These are phyloP conservation scores for Spheniscus humboldti DNA, from an alignment of 2,797 vertebrate species.

Conservation along the genomic window DNA sequence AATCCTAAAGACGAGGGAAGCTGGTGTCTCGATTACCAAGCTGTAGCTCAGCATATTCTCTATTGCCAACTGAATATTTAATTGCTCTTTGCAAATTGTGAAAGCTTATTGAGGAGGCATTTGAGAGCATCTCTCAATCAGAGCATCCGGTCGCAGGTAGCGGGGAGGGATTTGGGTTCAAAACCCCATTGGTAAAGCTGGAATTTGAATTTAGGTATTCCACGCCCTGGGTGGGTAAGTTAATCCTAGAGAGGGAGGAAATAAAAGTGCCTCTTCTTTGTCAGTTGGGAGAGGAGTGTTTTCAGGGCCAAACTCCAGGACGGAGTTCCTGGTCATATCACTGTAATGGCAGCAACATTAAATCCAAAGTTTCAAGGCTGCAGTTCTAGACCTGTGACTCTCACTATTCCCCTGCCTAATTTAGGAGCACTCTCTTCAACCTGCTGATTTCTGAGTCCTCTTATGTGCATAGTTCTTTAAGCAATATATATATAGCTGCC, in stretches of 20 bases:
- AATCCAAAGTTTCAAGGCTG: background rate
- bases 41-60: background rate
- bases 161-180: background rate
- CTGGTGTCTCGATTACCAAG: background rate
- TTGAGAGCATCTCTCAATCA: background rate
- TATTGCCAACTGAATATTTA: background rate
- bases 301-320: background rate
- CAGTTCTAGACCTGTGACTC: background rate
- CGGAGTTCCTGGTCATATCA: background rate
- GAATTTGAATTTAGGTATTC: background rate
- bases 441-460: background rate
- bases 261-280: background rate
- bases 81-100: background rate
- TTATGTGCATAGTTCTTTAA: background rate
- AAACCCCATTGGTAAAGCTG: background rate
- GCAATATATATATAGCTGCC: background rate
- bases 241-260: background rate
- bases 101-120: background rate
- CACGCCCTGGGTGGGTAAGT: background rate
- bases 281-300: background rate
- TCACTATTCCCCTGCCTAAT: background rate
- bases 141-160: accelerated
- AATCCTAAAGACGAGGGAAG: background rate
- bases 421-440: background rate
- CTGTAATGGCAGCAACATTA: background rate